Evolutionary conservation across 1,140 invertebrate species (phyloP), one percentile per base, ranked within the genome.

Genomic region (Musca vetustissima): DNA sequence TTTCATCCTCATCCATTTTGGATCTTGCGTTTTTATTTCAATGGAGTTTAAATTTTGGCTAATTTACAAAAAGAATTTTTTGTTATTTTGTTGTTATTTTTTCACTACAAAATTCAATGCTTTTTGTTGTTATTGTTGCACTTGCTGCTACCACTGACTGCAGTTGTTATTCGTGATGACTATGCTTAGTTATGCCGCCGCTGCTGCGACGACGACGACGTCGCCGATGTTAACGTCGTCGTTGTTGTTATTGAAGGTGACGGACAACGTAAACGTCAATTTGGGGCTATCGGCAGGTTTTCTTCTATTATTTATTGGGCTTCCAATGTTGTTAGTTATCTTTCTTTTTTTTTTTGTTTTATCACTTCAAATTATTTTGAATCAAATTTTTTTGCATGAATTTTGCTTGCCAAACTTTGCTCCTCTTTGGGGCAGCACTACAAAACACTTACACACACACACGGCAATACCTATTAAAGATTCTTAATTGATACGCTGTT

Each of bases 1-100:
- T 50, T n/a, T 49, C 43, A 65, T 65, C 64, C 17, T 65, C 64
- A 61, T 61, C 57, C 57, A 61, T 61, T 61, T 61, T 61, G 57
- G 28, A 15, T 11, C 47, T 64, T 47, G 17, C 36, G 53, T 59
- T 59, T 19, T 61, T 36, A n/a, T 61, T 17, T 21, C 6, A 13
- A 19, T 61, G 17, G 7, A 61, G 57, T 36, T 61, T 61, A 21
- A 55, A 57, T 28, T 57, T 24, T 28, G 22, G 53, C 25, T 28
- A 28, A 57, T 57, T 57, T 57, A 28, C 25, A 15, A 43, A 9
- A 13, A 24, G 14, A 11, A 21, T 21, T 55, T 53, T 14, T 61
- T 61, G 17, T 43, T 36, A 2, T 61, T 61, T 61, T 19, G 36
- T n/a, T 17, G 6, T 32, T 28, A 28, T 17, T 32, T n/a, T 49